Conservation (phyloP, 2,888 invertebrate genomes). For the Uloborus plumipes region DNA sequence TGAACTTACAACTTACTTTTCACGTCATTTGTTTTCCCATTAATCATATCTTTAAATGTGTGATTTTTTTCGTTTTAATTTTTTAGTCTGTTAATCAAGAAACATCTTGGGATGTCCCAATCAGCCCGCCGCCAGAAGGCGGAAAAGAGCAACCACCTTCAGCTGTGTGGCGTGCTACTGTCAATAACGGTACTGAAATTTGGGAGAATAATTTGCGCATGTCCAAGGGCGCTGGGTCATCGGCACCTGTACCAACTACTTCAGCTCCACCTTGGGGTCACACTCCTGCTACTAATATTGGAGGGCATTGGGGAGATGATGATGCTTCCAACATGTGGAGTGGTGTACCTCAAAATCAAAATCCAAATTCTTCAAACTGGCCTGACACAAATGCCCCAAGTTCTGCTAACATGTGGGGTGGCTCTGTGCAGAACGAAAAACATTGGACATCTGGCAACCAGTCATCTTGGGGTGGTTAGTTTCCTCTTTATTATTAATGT, state of each 20-base stretch:
- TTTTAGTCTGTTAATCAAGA: constrained; percentile 84
- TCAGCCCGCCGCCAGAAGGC: constrained; percentile 77
- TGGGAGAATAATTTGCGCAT: constrained; percentile 90
- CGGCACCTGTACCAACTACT: constrained; percentile 17
- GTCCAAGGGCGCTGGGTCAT: constrained; percentile 70
- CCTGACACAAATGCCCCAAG: constrained; percentile 7
- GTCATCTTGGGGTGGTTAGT: constrained; percentile 50
- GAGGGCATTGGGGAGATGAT: constrained; percentile 94
- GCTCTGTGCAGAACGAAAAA: constrained; percentile 2
- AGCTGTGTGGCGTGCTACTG: constrained; percentile 64
- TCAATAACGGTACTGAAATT: constrained; percentile 76
- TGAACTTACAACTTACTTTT: too few relatives aligned
- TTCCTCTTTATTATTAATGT: background rate
- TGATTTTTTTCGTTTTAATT: background rate
- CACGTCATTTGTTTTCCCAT: too few relatives aligned
- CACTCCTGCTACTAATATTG: constrained; percentile 86
- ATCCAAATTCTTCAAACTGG: constrained; percentile 43
- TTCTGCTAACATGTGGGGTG: constrained; percentile 26
- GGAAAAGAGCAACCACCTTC: constrained; percentile 60
- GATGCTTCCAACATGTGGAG: constrained; percentile 93
- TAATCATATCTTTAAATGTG: too few relatives aligned
- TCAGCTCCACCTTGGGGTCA: constrained; percentile 87
- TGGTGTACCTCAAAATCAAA: constrained; percentile 76
- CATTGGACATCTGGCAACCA: constrained; percentile 41
- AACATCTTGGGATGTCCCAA: constrained; percentile 92